Percentiles rank a stretch among this genome's conserved stretches.
Evolutionary conservation across 37 sponge, comb jelly and placozoan species (phyloP).

Genomic region (Spongilla lacustris): DNA sequence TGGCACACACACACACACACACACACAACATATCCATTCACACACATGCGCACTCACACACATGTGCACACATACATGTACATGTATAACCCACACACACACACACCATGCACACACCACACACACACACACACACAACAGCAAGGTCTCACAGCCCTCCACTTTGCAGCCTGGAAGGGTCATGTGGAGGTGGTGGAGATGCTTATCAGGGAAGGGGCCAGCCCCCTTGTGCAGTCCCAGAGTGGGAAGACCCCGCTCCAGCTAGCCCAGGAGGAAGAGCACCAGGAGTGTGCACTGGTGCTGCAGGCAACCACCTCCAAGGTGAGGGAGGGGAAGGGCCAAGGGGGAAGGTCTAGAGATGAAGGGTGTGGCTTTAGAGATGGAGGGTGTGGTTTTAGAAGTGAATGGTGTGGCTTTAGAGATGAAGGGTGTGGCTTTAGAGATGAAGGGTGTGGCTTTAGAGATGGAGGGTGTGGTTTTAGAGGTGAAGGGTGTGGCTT

Average conservation of each 20-base stretch:
- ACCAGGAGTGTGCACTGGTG: conserved; percentile 32
- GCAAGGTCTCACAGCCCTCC: conserved; percentile 62
- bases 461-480: too few relatives aligned
- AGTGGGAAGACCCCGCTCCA: conserved; percentile 66
- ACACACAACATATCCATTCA: neutral
- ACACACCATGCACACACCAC: too few relatives aligned
- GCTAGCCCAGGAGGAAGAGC: conserved; percentile 69
- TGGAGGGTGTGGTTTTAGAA: too few relatives aligned
- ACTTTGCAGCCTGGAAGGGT: conserved; percentile 73
- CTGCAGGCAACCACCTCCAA: conserved; percentile 57
- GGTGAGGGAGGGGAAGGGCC: conserved; percentile 21
- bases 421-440: too few relatives aligned
- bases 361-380: too few relatives aligned
- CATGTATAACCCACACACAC: neutral
- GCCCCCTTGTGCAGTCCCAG: conserved; percentile 14
- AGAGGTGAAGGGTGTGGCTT: too few relatives aligned
- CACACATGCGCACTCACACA: neutral
- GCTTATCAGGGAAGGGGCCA: conserved; percentile 40
- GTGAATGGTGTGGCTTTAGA: too few relatives aligned
- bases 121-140: conserved; percentile 18
- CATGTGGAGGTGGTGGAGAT: conserved; percentile 44
- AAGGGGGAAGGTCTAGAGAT: too few relatives aligned
- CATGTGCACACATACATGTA: neutral
- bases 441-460: too few relatives aligned
- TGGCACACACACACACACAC: neutral